Conservation (phyloP, 1,140 invertebrate genomes). For the Pogonomyrmex californicus region DNA sequence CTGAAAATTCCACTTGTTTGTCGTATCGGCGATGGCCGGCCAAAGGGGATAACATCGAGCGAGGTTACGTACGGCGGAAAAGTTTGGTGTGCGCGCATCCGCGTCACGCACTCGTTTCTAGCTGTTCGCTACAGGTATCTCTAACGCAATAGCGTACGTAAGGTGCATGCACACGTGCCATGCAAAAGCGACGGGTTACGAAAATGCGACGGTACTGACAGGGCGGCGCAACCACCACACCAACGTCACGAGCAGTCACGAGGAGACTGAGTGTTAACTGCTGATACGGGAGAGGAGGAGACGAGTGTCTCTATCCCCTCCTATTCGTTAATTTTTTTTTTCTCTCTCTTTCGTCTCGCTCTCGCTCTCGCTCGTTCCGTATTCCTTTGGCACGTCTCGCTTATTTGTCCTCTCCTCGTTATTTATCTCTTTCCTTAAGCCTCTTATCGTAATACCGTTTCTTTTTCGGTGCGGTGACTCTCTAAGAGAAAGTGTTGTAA, state of each 20-base stretch:
- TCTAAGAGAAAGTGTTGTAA: background rate
- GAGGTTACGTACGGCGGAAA: background rate
- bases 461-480: background rate
- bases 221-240: background rate
- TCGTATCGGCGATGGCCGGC: background rate
- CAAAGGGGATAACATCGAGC: slow-evolving; percentile 20
- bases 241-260: slow-evolving; percentile 53
- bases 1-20: background rate
- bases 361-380: slow-evolving; percentile 37
- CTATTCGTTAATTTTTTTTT: slow-evolving; percentile 5
- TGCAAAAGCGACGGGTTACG: background rate
- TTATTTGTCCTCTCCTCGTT: background rate
- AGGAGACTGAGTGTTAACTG: slow-evolving; percentile 52
- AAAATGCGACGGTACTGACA: background rate
- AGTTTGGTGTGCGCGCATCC: background rate
- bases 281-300: slow-evolving; percentile 32
- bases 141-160: background rate
- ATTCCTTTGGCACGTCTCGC: background rate
- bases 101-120: background rate
- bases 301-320: slow-evolving; percentile 9
- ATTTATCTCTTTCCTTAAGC: background rate
- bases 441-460: background rate
- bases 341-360: slow-evolving; percentile 12
- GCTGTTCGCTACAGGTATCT: background rate
- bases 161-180: slow-evolving; percentile 9